phyloP scores from a whole-genome alignment of 2,888 invertebrate species.

The Callinectes sapidus region DNA sequence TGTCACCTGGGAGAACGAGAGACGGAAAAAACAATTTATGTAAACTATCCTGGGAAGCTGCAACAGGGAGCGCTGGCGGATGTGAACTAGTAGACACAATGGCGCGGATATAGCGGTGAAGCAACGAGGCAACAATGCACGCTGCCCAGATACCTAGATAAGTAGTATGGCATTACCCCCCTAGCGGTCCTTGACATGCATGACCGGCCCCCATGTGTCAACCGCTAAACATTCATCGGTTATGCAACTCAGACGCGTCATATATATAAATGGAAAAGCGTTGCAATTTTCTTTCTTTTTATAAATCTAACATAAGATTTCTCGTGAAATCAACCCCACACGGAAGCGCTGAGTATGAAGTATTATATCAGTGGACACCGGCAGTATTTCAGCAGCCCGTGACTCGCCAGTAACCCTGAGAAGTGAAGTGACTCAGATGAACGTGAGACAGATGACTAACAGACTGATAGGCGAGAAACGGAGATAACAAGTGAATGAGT shows the following conservation, averaged over 20 bases:
- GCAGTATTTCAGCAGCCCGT: not conserved
- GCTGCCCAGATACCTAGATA: not conserved
- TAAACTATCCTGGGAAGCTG: not conserved
- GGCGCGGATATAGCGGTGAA: not conserved
- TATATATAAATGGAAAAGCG: too few relatives aligned
- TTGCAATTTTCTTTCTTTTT: too few relatives aligned
- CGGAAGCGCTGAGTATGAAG: not conserved
- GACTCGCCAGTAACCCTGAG: not conserved
- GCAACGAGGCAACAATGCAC: conserved; percentile 6
- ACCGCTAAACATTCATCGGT: too few relatives aligned
- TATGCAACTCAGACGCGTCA: too few relatives aligned
- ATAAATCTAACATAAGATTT: too few relatives aligned
- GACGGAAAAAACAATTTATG: not conserved
- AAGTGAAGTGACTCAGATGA: not conserved
- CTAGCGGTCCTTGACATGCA: not conserved
- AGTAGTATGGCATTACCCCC: not conserved
- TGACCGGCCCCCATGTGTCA: not conserved
- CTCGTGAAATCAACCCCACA: not conserved
- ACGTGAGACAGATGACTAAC: not conserved
- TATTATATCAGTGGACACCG: not conserved
- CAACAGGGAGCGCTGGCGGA: not conserved
- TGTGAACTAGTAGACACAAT: not conserved
- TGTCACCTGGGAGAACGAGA: not conserved
- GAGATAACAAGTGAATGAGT: not conserved
- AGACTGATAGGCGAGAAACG: not conserved